Conservation (phyloP, 2,888 invertebrate genomes). For the Arge pagana region DNA sequence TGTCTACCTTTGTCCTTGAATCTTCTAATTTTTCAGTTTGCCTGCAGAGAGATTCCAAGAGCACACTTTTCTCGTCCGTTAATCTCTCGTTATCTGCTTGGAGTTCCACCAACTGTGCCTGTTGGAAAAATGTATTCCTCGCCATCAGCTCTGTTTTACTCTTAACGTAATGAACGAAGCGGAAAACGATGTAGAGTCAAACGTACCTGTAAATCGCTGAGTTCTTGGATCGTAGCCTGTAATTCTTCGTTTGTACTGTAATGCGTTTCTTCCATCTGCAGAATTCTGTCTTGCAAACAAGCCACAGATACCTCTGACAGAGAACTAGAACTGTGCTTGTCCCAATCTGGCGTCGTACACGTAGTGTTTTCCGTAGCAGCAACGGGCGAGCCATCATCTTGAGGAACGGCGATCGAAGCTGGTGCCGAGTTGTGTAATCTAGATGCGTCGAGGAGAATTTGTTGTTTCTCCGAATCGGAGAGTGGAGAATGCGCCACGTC, state of each 20-base stretch:
- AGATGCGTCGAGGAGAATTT: conserved; percentile 72
- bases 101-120: conserved; percentile 80
- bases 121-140: too few relatives aligned
- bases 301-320: conserved; percentile 90
- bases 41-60: conserved; percentile 86
- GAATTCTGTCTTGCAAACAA: conserved; percentile 89
- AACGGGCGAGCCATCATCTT: conserved; percentile 39
- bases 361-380: conserved; percentile 30
- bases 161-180: not conserved
- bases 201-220: conserved; percentile 81
- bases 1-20: conserved; percentile 81
- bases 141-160: not conserved
- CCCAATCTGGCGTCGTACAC: conserved; percentile 84
- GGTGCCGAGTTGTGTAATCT: conserved; percentile 80
- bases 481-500: conserved; percentile 82
- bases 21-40: conserved; percentile 93
- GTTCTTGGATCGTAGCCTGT: conserved; percentile 91
- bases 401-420: conserved; percentile 69
- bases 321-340: conserved; percentile 86
- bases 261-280: conserved; percentile 91
- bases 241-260: conserved; percentile 87
- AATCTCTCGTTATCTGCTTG: conserved; percentile 87
- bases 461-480: conserved; percentile 82
- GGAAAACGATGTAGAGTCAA: too few relatives aligned
- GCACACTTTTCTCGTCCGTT: conserved; percentile 85